These are phyloP conservation scores for Brassicogethes aeneus DNA, from an alignment of 2,888 invertebrate species.

Conservation along the genomic window DNA sequence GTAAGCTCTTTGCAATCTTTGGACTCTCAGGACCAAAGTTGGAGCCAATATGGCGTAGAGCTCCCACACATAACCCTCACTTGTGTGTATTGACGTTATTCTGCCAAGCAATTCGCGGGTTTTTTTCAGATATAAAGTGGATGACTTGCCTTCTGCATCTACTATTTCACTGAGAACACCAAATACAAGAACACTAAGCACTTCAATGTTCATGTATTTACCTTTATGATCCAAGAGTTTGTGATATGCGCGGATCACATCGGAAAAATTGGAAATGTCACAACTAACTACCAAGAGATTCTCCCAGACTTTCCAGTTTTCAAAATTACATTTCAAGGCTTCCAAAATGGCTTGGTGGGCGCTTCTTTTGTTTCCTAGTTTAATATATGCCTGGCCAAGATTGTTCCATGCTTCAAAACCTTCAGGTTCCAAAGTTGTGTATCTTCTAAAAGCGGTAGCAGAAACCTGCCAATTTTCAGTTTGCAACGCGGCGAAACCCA, in stretches of 20 bases:
- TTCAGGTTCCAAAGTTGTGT: slow-evolving; percentile 77
- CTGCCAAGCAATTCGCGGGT: slow-evolving; percentile 64
- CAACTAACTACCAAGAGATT: slow-evolving; percentile 83
- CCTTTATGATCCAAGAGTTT: slow-evolving; percentile 77
- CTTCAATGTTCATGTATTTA: slow-evolving; percentile 68
- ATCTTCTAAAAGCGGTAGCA: slow-evolving; percentile 76
- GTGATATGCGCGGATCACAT: slow-evolving; percentile 77
- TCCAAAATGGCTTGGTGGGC: slow-evolving; percentile 82
- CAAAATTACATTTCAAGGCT: slow-evolving; percentile 84
- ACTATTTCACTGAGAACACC: slow-evolving; percentile 55
- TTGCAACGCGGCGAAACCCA: slow-evolving; percentile 77
- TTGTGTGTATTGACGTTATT: slow-evolving; percentile 58
- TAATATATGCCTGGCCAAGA: slow-evolving; percentile 86
- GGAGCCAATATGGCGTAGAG: slow-evolving; percentile 66
- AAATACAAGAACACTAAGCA: slow-evolving; percentile 61
- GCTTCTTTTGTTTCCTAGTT: slow-evolving; percentile 73
- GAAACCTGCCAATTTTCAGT: slow-evolving; percentile 74
- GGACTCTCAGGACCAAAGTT: slow-evolving; percentile 50
- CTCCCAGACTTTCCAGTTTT: slow-evolving; percentile 94
- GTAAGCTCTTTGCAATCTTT: slow-evolving; percentile 70
- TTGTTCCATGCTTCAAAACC: slow-evolving; percentile 99
- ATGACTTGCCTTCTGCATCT: slow-evolving; percentile 52
- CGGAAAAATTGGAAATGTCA: slow-evolving; percentile 78
- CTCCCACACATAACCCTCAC: slow-evolving; percentile 71
- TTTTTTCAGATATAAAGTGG: slow-evolving; percentile 45